Evolutionary conservation across 2,797 vertebrate genomes (phyloP).

Genomic region (Crenuchus spilurus): DNA sequence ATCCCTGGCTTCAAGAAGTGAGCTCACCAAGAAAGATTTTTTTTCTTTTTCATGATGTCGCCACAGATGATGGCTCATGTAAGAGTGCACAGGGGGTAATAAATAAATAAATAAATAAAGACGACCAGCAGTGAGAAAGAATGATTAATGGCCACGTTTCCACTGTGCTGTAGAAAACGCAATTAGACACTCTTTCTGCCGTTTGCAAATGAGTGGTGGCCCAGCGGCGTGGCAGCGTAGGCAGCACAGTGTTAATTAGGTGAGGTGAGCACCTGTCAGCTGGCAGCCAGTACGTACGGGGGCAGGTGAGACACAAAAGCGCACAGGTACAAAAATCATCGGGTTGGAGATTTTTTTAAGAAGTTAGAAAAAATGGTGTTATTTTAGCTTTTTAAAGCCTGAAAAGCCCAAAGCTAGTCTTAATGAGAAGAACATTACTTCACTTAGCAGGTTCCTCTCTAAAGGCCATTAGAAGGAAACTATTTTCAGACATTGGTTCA

Average conservation of each 20-base stretch:
- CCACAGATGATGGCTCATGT: neutral
- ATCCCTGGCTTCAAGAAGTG: neutral
- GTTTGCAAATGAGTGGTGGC: slow-evolving; percentile 67
- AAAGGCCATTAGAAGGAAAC: neutral
- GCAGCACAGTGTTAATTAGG: slow-evolving; percentile 20
- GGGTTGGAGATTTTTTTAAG: neutral
- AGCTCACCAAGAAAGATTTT: neutral
- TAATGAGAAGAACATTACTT: neutral
- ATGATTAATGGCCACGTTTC: slow-evolving; percentile 74
- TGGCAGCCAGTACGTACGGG: neutral
- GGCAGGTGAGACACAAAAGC: neutral
- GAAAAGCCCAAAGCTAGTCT: neutral
- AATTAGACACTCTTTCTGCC: slow-evolving; percentile 67
- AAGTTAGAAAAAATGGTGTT: neutral
- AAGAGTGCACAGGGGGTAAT: neutral
- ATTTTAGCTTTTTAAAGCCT: neutral
- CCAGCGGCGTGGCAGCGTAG: slow-evolving; percentile 4
- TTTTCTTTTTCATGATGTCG: neutral
- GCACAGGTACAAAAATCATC: slow-evolving; percentile 6
- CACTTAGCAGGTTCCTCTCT: neutral
- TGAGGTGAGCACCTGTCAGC: slow-evolving; percentile 17
- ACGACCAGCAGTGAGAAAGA: slow-evolving; percentile 42
- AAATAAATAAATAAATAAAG: neutral
- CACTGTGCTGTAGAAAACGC: slow-evolving; percentile 72
- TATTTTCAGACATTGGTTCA: neutral